These are phyloP conservation scores for Argya squamiceps DNA, from an alignment of 2,797 vertebrate species.

Conservation along the genomic window DNA sequence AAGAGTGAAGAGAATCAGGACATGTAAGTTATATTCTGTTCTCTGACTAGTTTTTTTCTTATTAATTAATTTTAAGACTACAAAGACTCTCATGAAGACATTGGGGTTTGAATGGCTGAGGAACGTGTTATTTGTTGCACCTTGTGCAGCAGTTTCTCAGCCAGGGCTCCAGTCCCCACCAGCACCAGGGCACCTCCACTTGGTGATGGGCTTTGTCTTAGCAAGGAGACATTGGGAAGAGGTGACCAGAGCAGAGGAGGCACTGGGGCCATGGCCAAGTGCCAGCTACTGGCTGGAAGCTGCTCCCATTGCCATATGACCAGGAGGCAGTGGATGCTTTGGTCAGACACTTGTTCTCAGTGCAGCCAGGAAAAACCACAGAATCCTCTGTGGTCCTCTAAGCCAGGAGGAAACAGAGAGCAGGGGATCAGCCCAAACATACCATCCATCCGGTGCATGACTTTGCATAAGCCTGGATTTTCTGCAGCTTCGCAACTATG, in stretches of 20 bases:
- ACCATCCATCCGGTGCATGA: not conserved
- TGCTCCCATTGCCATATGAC: rapidly evolving
- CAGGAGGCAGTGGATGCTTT: rapidly evolving
- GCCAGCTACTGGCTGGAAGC: not conserved
- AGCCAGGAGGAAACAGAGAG: rapidly evolving
- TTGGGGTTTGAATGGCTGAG: not conserved
- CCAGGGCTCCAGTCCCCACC: not conserved
- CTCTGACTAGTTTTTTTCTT: not conserved
- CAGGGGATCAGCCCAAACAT: not conserved
- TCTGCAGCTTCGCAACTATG: not conserved
- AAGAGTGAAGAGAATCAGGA: not conserved
- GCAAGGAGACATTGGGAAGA: not conserved
- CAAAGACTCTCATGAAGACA: not conserved
- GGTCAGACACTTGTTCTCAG: not conserved
- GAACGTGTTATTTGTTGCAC: not conserved
- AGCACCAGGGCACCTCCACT: rapidly evolving
- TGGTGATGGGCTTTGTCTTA: not conserved
- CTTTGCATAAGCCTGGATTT: rapidly evolving
- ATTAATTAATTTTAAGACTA: not conserved
- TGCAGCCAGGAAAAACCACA: not conserved
- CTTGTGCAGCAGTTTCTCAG: not conserved
- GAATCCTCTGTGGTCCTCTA: rapidly evolving
- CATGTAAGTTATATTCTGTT: not conserved
- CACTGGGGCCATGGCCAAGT: not conserved
- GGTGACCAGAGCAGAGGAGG: not conserved